Conservation (phyloP, 2,113 vertebrate species). For the Azemiops feae region DNA sequence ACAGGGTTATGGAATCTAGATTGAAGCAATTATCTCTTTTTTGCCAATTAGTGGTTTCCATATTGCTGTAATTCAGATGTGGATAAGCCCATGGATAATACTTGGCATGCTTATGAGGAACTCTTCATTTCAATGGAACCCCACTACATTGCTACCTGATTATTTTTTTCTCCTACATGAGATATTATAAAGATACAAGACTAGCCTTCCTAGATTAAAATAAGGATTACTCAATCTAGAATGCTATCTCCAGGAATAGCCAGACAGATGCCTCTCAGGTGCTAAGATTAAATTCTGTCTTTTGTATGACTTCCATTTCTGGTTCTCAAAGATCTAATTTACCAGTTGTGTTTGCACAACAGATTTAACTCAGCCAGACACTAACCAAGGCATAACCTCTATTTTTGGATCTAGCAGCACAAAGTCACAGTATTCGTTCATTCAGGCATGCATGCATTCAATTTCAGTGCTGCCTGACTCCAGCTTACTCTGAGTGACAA, state of each 20-base stretch:
- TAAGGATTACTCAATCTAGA: neutral
- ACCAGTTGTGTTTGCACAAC: neutral
- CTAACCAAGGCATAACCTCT: neutral
- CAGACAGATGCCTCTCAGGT: neutral
- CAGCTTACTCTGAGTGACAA: neutral
- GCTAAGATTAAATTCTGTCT: neutral
- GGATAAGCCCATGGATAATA: neutral
- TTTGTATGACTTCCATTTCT: neutral
- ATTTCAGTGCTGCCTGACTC: neutral
- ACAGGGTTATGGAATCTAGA: neutral
- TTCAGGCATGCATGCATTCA: neutral
- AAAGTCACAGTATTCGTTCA: neutral
- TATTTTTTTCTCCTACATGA: neutral
- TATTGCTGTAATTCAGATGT: neutral
- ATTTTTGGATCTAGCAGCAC: neutral
- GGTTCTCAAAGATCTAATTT: neutral
- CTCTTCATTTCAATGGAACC: neutral
- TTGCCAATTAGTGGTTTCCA: neutral
- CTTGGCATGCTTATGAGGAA: neutral
- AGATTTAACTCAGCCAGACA: neutral
- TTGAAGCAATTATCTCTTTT: neutral
- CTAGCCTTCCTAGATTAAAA: neutral
- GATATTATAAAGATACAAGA: neutral
- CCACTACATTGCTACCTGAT: neutral
- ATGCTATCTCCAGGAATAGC: neutral